Conservation (phyloP, 2,888 invertebrate species). For the Perizoma flavofasciatum region DNA sequence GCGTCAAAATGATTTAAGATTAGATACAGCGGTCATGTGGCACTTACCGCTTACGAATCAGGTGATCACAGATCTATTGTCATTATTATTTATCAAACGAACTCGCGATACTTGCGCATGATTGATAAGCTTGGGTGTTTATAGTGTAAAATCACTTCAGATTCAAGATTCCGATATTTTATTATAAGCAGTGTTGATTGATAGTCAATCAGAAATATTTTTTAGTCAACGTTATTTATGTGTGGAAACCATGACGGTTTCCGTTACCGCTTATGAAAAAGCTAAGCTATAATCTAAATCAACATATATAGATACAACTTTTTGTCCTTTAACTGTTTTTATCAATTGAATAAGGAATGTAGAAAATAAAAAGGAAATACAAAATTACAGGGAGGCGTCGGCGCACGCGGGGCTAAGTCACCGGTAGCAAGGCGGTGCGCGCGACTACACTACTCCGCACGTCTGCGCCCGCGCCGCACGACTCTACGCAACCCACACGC, state of each 20-base stretch:
- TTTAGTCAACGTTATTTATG: too few species aligned
- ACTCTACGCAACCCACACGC: slow-evolving; percentile 65
- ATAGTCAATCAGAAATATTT: too few species aligned
- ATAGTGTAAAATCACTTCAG: slow-evolving; percentile 48
- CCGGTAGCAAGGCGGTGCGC: slow-evolving; percentile 59
- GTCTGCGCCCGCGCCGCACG: slow-evolving; percentile 79
- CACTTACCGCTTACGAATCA: slow-evolving; percentile 55
- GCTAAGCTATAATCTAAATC: too few species aligned
- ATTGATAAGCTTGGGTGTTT: slow-evolving; percentile 39
- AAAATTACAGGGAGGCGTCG: slow-evolving; percentile 74
- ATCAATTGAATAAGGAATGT: slow-evolving; percentile 2
- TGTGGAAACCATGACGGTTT: too few species aligned
- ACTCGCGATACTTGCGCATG: slow-evolving; percentile 30
- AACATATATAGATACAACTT: background rate
- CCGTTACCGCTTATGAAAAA: too few species aligned
- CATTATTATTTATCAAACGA: slow-evolving; percentile 42
- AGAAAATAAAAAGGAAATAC: slow-evolving; percentile 32
- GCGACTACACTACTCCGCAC: slow-evolving; percentile 66
- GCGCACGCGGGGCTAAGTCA: slow-evolving; percentile 74
- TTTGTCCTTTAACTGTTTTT: background rate
- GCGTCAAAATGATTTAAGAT: slow-evolving; percentile 42
- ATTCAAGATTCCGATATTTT: background rate
- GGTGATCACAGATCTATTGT: slow-evolving; percentile 55
- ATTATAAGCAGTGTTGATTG: too few species aligned
- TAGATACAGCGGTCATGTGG: slow-evolving; percentile 62